Percentiles rank a stretch among this genome's conserved stretches.
phyloP scores from a whole-genome alignment of 92 coral and sea anemone genomes.

The Epizoanthus ramosus region DNA sequence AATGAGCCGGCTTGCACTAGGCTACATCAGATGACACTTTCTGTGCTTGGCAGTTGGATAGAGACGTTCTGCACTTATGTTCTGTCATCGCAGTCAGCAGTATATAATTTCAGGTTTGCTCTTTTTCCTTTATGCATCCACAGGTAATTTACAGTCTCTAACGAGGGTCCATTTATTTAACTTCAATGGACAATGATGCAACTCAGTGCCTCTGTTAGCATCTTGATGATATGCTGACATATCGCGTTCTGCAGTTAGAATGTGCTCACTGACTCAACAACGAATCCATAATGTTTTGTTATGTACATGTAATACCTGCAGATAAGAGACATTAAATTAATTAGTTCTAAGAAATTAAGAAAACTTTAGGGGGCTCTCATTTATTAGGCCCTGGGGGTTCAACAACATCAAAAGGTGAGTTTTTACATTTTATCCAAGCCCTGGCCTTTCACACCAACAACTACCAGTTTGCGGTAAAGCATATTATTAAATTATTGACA shows the following conservation, averaged over 20 bases:
- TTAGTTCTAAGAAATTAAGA: constrained; percentile 19
- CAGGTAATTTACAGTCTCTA: constrained; percentile 20
- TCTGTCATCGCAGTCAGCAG: too few relatives aligned
- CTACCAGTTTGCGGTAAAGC: too few relatives aligned
- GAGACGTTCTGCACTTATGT: too few relatives aligned
- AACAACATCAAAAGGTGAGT: constrained; percentile 18
- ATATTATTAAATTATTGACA: too few relatives aligned
- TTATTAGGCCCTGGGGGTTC: constrained; percentile 21
- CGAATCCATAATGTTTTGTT: constrained; percentile 13
- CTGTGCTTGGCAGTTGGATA: too few relatives aligned
- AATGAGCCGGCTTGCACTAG: background rate
- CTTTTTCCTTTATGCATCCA: too few relatives aligned
- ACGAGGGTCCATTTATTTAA: too few relatives aligned
- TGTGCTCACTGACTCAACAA: constrained; percentile 25
- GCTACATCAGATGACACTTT: constrained; percentile 3
- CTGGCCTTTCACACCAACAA: constrained; percentile 23
- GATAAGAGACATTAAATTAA: constrained; percentile 17
- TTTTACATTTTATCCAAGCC: constrained; percentile 12
- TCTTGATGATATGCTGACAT: too few relatives aligned
- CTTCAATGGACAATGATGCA: constrained; percentile 20
- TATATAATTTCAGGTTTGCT: too few relatives aligned
- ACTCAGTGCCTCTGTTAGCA: too few relatives aligned
- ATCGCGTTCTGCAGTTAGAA: too few relatives aligned
- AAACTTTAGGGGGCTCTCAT: constrained; percentile 22
- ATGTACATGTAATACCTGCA: constrained; percentile 21